Conservation (phyloP, 2,797 vertebrate species). For the Sparidentex hasta region DNA sequence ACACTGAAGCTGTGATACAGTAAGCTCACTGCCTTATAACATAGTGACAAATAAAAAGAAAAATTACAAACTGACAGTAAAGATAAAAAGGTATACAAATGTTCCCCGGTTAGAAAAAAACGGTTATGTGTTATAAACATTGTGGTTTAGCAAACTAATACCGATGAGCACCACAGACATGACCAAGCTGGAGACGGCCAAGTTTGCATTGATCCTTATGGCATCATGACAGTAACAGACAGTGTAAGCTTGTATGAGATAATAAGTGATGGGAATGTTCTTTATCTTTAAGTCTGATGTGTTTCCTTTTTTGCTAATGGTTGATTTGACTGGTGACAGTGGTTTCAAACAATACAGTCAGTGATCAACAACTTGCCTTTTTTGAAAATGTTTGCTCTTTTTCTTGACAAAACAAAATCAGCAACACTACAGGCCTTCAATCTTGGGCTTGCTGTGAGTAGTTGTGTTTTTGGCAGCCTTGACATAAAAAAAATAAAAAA, state of each 20-base stretch:
- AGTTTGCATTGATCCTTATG: conserved; percentile 52
- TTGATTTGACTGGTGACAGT: conserved; percentile 63
- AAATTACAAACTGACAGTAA: conserved; percentile 76
- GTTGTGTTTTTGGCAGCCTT: conserved; percentile 78
- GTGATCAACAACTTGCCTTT: conserved; percentile 32
- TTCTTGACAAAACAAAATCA: conserved; percentile 67
- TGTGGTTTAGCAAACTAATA: conserved; percentile 84
- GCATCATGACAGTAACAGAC: conserved; percentile 52
- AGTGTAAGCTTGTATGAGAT: conserved; percentile 57
- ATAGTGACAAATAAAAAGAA: conserved; percentile 82
- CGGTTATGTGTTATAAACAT: conserved; percentile 88
- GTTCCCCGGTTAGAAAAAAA: conserved; percentile 81
- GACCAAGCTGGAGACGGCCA: conserved; percentile 47
- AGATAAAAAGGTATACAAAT: conserved; percentile 86
- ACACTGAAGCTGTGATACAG: conserved; percentile 85
- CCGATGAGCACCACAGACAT: conserved; percentile 80
- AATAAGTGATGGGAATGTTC: conserved; percentile 49
- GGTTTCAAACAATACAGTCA: conserved; percentile 57
- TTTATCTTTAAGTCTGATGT: conserved; percentile 37
- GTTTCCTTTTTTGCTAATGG: conserved; percentile 12
- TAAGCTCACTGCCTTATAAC: conserved; percentile 80
- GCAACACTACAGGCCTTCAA: conserved; percentile 75
- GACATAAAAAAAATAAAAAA: conserved; percentile 61
- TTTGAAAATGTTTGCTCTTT: conserved; percentile 29
- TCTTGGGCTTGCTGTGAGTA: conserved; percentile 69